Base-by-base conservation (phyloP, 2,113 vertebrate genomes). In the Craseonycteris thonglongyai region DNA sequence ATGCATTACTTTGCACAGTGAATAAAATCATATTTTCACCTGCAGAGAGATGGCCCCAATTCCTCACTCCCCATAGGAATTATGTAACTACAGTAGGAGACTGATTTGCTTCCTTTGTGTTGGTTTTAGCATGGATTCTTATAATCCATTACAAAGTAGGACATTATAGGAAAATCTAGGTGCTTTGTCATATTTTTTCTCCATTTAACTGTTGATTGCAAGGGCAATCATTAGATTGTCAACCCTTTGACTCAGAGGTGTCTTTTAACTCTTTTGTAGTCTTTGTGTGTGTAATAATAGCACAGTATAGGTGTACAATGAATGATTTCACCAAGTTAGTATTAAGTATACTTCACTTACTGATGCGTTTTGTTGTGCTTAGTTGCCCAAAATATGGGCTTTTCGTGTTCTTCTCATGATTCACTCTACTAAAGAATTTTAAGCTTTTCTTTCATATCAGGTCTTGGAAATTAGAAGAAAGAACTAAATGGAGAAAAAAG, bases 71-170 rank as follows among this genome's bases (percentile, higher is more conserved):
- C 51, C 22, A 24, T 51, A 84, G 82, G 45, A 86, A 76, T 88
- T 65, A 56, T 90, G 78, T 95, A 94, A 94, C 54, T 79, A 83
- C 59, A 40, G 35, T 24, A 91, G 91, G 89, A 42, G 94, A 69
- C 56, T 40, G 40, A 68, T 49, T 79, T 90, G 35, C 58, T 94
- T 89, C 78, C 65, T 90, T 82, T 59, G 49, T 88, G 69, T 81
- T 89, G 93, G 89, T 95, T 76, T 96, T 88, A 97, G 85, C 92
- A 74, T 69, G 0, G 87, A 88, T 96, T 96, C 91, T 93, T 94
- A 61, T 96, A 97, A 97, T 97, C 96, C 95, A 65, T 47, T 92
- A 38, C 63, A 79, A 97, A 96, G 95, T 76, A 95, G 93, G 88
- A 95, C 89, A 94, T 88, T 95, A 63, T 6, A 81, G 0, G 47